Evolutionary conservation across 2,888 invertebrate genomes (phyloP).

Genomic region (Chrysolina americana): DNA sequence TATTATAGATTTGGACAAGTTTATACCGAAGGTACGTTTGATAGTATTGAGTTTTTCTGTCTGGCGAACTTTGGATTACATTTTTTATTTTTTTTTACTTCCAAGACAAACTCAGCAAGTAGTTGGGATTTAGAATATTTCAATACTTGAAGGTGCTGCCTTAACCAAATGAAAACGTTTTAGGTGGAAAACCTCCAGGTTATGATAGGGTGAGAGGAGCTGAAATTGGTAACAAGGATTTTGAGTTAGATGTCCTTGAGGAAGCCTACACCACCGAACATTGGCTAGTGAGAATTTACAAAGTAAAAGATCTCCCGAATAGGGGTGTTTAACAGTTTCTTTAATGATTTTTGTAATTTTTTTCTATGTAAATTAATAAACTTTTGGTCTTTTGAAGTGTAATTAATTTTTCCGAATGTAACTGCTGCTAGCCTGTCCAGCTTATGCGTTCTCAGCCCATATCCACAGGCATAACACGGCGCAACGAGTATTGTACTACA

Average conservation of each 20-base stretch:
- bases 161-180: slow-evolving; percentile 33
- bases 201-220: slow-evolving; percentile 96
- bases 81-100: too few species aligned
- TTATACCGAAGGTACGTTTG: slow-evolving; percentile 92
- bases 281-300: slow-evolving; percentile 98
- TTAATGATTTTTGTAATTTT: slow-evolving; percentile 38
- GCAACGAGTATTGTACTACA: too few species aligned
- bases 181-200: slow-evolving; percentile 90
- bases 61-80: too few species aligned
- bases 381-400: neutral
- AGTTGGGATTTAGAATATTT: too few species aligned
- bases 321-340: slow-evolving; percentile 76
- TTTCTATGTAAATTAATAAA: slow-evolving; percentile 36
- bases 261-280: slow-evolving; percentile 99
- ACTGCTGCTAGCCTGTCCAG: too few species aligned
- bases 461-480: too few species aligned
- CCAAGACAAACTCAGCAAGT: too few species aligned
- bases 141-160: too few species aligned
- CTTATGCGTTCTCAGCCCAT: too few species aligned
- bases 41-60: neutral
- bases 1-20: slow-evolving; percentile 98
- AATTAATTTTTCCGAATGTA: neutral
- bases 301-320: slow-evolving; percentile 95
- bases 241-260: slow-evolving; percentile 97
- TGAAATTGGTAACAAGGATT: slow-evolving; percentile 99